These are phyloP conservation scores for Pogonomyrmex californicus DNA, from an alignment of 1,140 invertebrate genomes.

Conservation along the genomic window DNA sequence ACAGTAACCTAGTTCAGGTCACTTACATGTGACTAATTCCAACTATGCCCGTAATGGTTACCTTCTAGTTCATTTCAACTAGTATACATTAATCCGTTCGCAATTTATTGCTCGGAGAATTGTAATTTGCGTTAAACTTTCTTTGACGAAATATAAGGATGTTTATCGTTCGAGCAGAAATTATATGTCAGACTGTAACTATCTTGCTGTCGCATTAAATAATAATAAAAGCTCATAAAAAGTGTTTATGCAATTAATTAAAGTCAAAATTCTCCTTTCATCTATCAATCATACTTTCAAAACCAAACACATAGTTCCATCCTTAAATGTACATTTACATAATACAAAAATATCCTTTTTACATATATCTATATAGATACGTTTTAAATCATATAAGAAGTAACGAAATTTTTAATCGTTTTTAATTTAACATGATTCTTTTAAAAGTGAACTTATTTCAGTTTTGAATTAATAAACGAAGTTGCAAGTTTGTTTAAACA, in stretches of 20 bases:
- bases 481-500: not conserved
- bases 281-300: not conserved
- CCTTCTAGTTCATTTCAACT: not conserved
- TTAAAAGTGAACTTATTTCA: too few species aligned
- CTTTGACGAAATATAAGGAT: not conserved
- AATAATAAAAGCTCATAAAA: not conserved
- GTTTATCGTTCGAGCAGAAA: not conserved
- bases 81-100: conserved; percentile 39
- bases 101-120: not conserved
- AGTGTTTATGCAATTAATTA: not conserved
- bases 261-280: not conserved
- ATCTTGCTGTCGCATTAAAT: not conserved
- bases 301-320: not conserved
- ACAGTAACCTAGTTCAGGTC: not conserved
- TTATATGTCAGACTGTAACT: not conserved
- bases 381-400: too few species aligned
- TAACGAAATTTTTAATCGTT: too few species aligned
- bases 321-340: too few species aligned
- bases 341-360: too few species aligned
- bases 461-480: not conserved
- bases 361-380: too few species aligned
- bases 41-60: not conserved
- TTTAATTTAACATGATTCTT: too few species aligned
- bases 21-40: conserved; percentile 9
- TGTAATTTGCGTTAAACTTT: not conserved